Conservation (phyloP, 2,113 vertebrate species). For the Phalacrocorax pelagicus region DNA sequence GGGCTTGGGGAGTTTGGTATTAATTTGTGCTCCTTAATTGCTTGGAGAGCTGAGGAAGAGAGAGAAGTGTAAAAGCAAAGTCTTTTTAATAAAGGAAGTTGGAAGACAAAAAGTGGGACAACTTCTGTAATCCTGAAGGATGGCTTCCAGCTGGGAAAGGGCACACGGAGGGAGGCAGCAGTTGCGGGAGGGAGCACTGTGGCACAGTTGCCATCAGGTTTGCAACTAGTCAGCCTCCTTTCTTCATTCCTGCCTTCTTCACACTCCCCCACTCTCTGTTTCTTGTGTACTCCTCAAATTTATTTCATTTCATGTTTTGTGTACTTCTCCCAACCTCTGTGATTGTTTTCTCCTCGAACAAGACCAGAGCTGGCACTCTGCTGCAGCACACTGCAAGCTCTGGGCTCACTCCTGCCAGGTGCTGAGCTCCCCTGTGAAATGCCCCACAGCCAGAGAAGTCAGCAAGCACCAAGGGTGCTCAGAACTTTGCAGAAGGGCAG, state of each 20-base stretch:
- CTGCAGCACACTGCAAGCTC: neutral
- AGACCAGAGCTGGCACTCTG: neutral
- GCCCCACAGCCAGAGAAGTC: neutral
- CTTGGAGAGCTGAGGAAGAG: slow-evolving; percentile 6
- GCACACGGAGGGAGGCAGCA: neutral
- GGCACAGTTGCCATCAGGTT: neutral
- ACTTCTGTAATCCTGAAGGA: neutral
- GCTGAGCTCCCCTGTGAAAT: neutral
- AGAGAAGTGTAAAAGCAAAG: neutral
- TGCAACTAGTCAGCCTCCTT: neutral
- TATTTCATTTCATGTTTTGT: neutral
- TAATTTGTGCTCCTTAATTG: slow-evolving; percentile 21
- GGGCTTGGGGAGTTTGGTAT: neutral
- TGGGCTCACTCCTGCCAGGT: neutral
- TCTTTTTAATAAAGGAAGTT: neutral
- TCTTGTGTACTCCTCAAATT: neutral
- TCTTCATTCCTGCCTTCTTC: neutral
- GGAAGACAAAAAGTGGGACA: neutral
- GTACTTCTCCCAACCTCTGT: neutral
- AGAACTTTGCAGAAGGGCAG: neutral
- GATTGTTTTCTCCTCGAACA: neutral
- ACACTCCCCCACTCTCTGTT: neutral
- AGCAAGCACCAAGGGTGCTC: neutral
- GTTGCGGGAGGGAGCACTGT: neutral
- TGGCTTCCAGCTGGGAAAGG: neutral